Base-by-base conservation (phyloP, 2,888 invertebrate genomes). In the Steinernema hermaphroditum region DNA sequence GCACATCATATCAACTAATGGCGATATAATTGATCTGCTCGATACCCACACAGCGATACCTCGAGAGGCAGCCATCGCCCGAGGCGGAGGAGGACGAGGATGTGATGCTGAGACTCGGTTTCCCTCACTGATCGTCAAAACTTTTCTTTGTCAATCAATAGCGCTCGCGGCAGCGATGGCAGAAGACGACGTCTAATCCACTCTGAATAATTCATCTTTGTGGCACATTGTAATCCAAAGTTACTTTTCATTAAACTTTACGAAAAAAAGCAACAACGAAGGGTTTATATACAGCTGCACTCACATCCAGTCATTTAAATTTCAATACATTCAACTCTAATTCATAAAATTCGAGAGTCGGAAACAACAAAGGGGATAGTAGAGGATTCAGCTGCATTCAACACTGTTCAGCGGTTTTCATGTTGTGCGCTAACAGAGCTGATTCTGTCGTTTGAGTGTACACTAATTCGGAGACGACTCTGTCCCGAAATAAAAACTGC, bases 131-230 rank as follows among this genome's bases (percentile, higher is more conserved):
- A 62, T 62, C 62, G 62, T 62, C 62, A 62, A 62, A 62, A 62
- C 62, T 62, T 24, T 62, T 32, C 62, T 62, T 29, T 62, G 62
- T 62, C 62, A 62, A 62, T 62, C 62, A 62, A 62, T 62, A 62
- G 29, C 32, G 32, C 32, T 32, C 27, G 29, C 62, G 29, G 62
- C 32, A 29, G 62, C 32, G 37, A 62, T 12, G 62, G 6, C 14
- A n/a, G 62, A 32, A 62, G 46, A 37, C 62, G 16, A 32, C 27
- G 62, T 29, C 62, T 14, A 62, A 62, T 54, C 46, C 46, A 37
- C 37, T 19, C 22, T 46, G 46, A 19, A 46, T 46, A 46, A 46
- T 46, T 19, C 46, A 19, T 46, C 46, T 19, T 16, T 19, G 46
- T 46, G n/a, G 46, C 46, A 46, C 46, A 46, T 16, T 46, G 46